Base-by-base conservation (phyloP, 1,140 invertebrate species). In the Drosophila serrata region DNA sequence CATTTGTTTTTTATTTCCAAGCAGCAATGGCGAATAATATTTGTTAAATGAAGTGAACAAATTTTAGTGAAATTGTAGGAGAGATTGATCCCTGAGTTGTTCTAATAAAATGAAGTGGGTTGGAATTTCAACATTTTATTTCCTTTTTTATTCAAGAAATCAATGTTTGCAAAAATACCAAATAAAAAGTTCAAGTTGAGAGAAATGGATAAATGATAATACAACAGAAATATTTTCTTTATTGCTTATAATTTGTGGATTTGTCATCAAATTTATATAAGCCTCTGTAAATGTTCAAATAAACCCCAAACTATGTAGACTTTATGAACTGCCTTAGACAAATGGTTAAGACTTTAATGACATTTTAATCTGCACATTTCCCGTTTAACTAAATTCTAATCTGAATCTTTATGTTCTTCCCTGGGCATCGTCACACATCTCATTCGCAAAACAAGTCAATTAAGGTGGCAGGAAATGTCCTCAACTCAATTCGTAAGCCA, bases 1-100 rank as follows among this genome's bases (percentile, higher is more conserved):
- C 81, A 80, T 80, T 84, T 65, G 58, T 17, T 76, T 59, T 70
- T 72, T 61, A 59, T 79, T 77, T 45, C 49, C 64, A 57, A 11
- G n/a, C 31, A 19, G 49, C 27, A 17, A 7, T 4, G 7, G n/a
- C 17, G 29, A 8, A 12, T 8, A 17, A 27, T 19, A 49, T 63
- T 63, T 68, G 31, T 55, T 49, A 68, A 70, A 70, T 68, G 24
- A 56, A 56, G 67, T 55, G 63, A 19, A 70, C n/a, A 55, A 68
- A 57, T 57, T 43, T 19, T 4, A 33, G 33, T 55, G 15, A 29
- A 67, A 43, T 37, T 24, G 8, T 42, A n/a, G 4, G 22, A 11
- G 24, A 24, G 24, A 29, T 45, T 27, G 15, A 37, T 27, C 19
- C 27, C 19, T 27, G 1, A 27, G 12, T 62, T 39, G 4, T 12